A percentile compares a stretch with the other conserved stretches of the same genome.
These are phyloP conservation scores for Hydrolagus colliei DNA, from an alignment of 2,797 vertebrate species.

Conservation along the genomic window DNA sequence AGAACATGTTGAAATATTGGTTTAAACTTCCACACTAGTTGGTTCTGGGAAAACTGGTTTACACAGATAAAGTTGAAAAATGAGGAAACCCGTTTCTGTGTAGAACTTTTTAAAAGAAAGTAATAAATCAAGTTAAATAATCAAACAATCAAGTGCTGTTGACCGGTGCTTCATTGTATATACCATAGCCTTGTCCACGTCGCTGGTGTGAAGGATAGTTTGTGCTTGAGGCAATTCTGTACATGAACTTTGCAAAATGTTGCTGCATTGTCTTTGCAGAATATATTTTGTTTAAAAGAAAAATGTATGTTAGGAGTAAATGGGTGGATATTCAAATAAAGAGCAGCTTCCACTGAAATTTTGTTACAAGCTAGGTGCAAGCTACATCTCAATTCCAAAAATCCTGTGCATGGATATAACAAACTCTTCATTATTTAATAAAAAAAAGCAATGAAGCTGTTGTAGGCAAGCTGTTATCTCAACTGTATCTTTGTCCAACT, in stretches of 20 bases:
- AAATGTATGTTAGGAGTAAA: slow-evolving; percentile 85
- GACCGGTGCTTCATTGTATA: slow-evolving; percentile 91
- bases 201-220: slow-evolving; percentile 69
- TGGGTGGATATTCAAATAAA: slow-evolving; percentile 99
- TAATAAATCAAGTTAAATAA: slow-evolving; percentile 58
- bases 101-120: slow-evolving; percentile 53
- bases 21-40: slow-evolving; percentile 27
- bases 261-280: slow-evolving; percentile 91
- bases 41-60: slow-evolving; percentile 29
- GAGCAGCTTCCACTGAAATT: slow-evolving; percentile 81
- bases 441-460: slow-evolving; percentile 7
- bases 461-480: slow-evolving; percentile 21
- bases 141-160: slow-evolving; percentile 73
- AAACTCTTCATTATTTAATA: slow-evolving; percentile 28
- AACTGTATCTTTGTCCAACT: not conserved
- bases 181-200: slow-evolving; percentile 60
- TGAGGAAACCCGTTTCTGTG: slow-evolving; percentile 66
- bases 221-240: slow-evolving; percentile 88
- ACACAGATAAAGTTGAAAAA: slow-evolving; percentile 20
- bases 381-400: slow-evolving; percentile 29
- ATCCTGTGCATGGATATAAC: slow-evolving; percentile 30
- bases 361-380: slow-evolving; percentile 44
- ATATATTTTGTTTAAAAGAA: slow-evolving; percentile 98
- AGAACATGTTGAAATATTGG: slow-evolving; percentile 22
- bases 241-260: slow-evolving; percentile 82